Conservation (phyloP, 2,888 invertebrate species). For the Stictocephala bisonia region DNA sequence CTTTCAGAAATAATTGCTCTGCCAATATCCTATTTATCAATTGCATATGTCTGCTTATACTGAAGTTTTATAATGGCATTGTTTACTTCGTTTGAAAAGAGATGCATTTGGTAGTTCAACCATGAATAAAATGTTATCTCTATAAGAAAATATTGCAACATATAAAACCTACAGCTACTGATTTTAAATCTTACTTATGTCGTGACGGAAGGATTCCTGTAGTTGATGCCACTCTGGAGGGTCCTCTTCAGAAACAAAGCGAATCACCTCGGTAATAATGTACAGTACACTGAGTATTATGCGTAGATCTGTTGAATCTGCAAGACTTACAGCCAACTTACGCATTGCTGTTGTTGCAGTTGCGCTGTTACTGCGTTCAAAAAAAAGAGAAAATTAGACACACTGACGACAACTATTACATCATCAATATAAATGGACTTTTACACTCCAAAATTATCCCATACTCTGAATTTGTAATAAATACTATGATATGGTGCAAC, state of each 20-base stretch:
- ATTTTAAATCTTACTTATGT: constrained; percentile 66
- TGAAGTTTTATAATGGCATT: too few relatives aligned
- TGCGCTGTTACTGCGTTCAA: constrained; percentile 70
- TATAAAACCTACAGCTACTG: too few relatives aligned
- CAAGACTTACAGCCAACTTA: constrained; percentile 83
- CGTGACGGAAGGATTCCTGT: constrained; percentile 72
- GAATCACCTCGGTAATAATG: constrained; percentile 94
- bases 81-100: too few relatives aligned
- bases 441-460: not conserved
- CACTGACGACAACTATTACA: not conserved
- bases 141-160: too few relatives aligned
- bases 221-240: constrained; percentile 67
- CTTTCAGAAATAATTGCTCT: too few relatives aligned
- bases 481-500: not conserved
- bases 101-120: too few relatives aligned
- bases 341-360: constrained; percentile 78
- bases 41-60: too few relatives aligned
- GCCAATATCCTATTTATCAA: too few relatives aligned
- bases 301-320: constrained; percentile 92
- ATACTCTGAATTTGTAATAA: not conserved
- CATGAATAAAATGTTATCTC: too few relatives aligned
- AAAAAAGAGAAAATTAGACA: not conserved
- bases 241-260: constrained; percentile 67
- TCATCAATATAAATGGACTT: not conserved
- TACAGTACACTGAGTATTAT: constrained; percentile 94